phyloP scores from a whole-genome alignment of 2,797 vertebrate species.

The Gouania willdenowi region DNA sequence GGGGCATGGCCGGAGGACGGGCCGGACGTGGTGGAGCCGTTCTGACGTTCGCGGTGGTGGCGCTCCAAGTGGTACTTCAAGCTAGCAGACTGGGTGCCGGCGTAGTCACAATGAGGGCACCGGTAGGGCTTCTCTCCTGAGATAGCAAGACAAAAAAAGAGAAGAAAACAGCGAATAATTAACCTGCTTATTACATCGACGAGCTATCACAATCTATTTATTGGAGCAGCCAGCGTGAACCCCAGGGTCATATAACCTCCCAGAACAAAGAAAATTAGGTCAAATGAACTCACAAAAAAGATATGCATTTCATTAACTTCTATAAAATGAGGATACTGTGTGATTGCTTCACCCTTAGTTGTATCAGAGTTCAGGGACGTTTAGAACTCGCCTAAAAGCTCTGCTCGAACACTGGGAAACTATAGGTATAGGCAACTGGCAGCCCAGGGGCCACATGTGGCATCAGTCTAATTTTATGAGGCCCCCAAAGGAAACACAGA shows the following conservation, averaged over 20 bases:
- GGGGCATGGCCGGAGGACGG: slow-evolving; percentile 79
- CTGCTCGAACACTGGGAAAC: no score
- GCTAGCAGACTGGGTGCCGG: slow-evolving; percentile 96
- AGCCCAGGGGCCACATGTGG: no score
- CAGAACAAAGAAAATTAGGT: slow-evolving; percentile 70
- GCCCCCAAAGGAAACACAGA: no score
- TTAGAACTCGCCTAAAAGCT: no score
- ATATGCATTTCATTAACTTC: slow-evolving; percentile 54
- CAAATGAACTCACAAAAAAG: slow-evolving; percentile 55
- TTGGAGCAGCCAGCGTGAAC: slow-evolving; percentile 67
- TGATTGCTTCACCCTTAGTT: slow-evolving; percentile 9
- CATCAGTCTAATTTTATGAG: no score
- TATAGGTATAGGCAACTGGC: no score
- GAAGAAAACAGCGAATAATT: slow-evolving; percentile 67
- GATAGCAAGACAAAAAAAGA: slow-evolving; percentile 63
- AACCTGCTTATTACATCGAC: slow-evolving; percentile 74
- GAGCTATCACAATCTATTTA: slow-evolving; percentile 72
- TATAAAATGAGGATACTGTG: slow-evolving; percentile 30
- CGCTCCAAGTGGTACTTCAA: slow-evolving; percentile 97
- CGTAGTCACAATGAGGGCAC: slow-evolving; percentile 99
- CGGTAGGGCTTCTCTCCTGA: slow-evolving; percentile 98
- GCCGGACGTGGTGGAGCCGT: slow-evolving; percentile 83
- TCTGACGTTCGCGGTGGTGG: slow-evolving; percentile 93
- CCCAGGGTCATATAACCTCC: slow-evolving; percentile 75
- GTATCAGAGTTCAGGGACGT: slow-evolving; percentile 16